phyloP scores from a whole-genome alignment of 1,140 invertebrate genomes.

The Vollenhovia emeryi region DNA sequence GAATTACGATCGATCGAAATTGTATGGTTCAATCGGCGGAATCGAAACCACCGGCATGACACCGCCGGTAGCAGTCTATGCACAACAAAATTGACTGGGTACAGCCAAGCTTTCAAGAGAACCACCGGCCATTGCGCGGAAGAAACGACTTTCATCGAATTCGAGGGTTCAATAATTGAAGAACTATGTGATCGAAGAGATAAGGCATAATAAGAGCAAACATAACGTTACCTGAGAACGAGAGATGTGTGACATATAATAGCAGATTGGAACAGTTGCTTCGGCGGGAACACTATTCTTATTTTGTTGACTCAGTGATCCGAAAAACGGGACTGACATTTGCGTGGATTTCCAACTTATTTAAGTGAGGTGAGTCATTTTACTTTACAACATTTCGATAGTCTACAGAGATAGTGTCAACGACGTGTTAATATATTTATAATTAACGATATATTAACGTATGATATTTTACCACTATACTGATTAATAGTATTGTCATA shows the following conservation, averaged over 20 bases:
- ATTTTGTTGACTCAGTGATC: constrained; percentile 36
- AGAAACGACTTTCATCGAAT: neutral
- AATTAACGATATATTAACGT: neutral
- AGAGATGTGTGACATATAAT: constrained; percentile 55
- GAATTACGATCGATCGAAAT: constrained; percentile 17
- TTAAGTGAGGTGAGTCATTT: constrained; percentile 62
- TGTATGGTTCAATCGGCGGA: neutral
- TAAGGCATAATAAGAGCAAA: neutral
- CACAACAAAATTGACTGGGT: neutral
- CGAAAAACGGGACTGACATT: neutral
- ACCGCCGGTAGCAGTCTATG: neutral
- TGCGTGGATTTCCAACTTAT: constrained; percentile 39
- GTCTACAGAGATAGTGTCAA: neutral
- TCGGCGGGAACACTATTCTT: neutral
- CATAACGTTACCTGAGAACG: neutral
- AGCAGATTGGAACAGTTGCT: constrained; percentile 42
- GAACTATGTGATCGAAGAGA: constrained; percentile 42
- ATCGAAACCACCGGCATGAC: neutral
- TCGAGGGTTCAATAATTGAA: neutral
- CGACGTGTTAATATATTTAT: neutral
- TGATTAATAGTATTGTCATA: neutral
- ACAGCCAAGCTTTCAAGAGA: neutral
- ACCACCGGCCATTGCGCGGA: neutral
- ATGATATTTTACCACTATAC: neutral
- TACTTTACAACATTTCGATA: neutral